These are phyloP conservation scores for Sepiola atlantica DNA, from an alignment of 2,888 invertebrate genomes.

Conservation along the genomic window DNA sequence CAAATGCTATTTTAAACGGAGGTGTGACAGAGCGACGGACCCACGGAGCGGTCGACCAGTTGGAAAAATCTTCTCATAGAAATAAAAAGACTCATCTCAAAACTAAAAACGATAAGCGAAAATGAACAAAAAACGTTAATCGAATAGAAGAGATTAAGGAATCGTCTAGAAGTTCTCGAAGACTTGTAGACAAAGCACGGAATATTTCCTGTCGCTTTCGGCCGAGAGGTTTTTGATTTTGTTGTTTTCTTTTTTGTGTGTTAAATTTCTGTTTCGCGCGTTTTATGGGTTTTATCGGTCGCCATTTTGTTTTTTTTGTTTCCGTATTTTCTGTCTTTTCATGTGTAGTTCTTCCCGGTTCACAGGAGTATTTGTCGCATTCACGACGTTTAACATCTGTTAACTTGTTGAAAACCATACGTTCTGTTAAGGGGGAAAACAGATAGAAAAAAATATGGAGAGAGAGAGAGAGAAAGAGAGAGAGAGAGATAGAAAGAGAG, in stretches of 20 bases:
- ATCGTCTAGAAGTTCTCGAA: not conserved
- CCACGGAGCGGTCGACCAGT: too few relatives aligned
- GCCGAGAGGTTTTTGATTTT: not conserved
- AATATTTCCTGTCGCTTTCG: constrained; percentile 6
- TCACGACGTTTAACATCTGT: constrained; percentile 2
- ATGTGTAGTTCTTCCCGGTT: constrained; percentile 14
- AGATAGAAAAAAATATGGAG: not conserved
- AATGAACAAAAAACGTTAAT: not conserved
- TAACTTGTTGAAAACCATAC: not conserved
- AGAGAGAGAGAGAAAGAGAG: not conserved
- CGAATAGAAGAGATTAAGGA: not conserved
- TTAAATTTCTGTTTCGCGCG: not conserved
- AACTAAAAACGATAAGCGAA: too few relatives aligned
- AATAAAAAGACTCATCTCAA: too few relatives aligned
- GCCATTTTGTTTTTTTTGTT: too few relatives aligned
- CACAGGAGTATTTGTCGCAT: constrained; percentile 32
- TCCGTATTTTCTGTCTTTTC: too few relatives aligned
- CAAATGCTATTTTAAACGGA: too few relatives aligned
- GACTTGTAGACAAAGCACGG: not conserved
- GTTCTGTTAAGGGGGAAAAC: too few relatives aligned
- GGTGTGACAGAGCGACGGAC: too few relatives aligned
- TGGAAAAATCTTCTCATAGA: too few relatives aligned
- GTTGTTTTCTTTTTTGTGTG: not conserved
- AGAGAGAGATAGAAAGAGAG: not conserved
- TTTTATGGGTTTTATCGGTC: not conserved